Evolutionary conservation across 1,140 invertebrate genomes (phyloP).

Genomic region (Holcopasites calliopsidis): DNA sequence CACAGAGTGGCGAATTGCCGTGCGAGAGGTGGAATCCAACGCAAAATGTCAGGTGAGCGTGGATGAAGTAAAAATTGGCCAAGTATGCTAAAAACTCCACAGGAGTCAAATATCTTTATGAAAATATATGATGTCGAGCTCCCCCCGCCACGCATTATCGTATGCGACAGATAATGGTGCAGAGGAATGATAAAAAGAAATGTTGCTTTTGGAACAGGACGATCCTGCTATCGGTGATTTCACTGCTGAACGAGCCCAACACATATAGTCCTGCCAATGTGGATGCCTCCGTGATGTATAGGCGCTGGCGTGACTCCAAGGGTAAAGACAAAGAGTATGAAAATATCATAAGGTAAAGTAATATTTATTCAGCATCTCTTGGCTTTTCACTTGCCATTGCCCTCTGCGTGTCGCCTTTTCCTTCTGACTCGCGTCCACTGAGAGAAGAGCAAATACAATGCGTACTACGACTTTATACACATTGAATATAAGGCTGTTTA

Average conservation of each 20-base stretch:
- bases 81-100: not conserved
- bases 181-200: conserved; percentile 3
- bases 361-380: not conserved
- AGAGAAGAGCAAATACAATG: no score
- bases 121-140: no score
- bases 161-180: not conserved
- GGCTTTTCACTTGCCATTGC: not conserved
- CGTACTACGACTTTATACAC: no score
- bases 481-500: no score
- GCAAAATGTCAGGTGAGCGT: conserved; percentile 92
- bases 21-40: conserved; percentile 99
- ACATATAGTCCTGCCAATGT: conserved; percentile 99
- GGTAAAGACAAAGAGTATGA: conserved; percentile 99
- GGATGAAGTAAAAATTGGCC: not conserved
- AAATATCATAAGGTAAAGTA: conserved; percentile 95
- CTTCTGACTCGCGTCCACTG: not conserved
- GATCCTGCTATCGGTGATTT: conserved; percentile 98
- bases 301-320: conserved; percentile 98
- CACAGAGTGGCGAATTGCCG: conserved; percentile 98
- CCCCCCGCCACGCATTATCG: not conserved
- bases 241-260: conserved; percentile 99
- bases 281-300: conserved; percentile 99
- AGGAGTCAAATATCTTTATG: no score
- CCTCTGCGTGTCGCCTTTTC: not conserved
- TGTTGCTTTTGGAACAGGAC: conserved; percentile 83